Evolutionary conservation across 92 coral and sea anemone genomes (phyloP), one percentile per base, ranked within the genome.

Genomic region (Actinernus sp.): DNA sequence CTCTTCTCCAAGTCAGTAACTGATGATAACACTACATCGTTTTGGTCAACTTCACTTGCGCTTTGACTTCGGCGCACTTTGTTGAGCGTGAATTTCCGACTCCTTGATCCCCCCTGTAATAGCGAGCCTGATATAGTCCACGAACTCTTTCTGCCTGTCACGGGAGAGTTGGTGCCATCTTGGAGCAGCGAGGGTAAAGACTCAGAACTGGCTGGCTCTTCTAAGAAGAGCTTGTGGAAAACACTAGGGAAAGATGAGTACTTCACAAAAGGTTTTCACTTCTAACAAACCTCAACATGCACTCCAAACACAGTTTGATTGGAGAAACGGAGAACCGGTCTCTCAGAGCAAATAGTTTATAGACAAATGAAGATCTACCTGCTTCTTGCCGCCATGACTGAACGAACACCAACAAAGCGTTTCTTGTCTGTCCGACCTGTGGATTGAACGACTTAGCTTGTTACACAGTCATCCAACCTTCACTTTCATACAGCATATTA

Each of bases 371-470:
- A n/a, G n/a, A n/a, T n/a, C n/a, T n/a, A n/a, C 98, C 96, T 94
- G 97, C 98, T 94, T 63, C 87, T 73, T 33, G 89, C 65, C 38
- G 84, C 88, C 92, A 94, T 71, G 11, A 87, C 63, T n/a, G 98
- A 71, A 63, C 82, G 81, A 18, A 84, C 92, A 17, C 95, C 97
- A 55, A 91, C 79, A 46, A 87, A 91, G 26, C 85, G 81, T 65
- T 74, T 91, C 78, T 91, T 80, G 25, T 77, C 63, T 27, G 73
- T 62, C 67, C 84, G 85, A 18, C 95, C 97, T 91, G 69, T 14
- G 55, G 73, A 25, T n/a, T n/a, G n/a, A n/a, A n/a, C n/a, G n/a
- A n/a, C n/a, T n/a, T n/a, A n/a, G n/a, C n/a, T n/a, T n/a, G n/a
- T n/a, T n/a, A n/a, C n/a, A n/a, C n/a, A n/a, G n/a, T n/a, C n/a